Evolutionary conservation across 2,888 invertebrate species (phyloP).

Genomic region (Mythimna vitellina): DNA sequence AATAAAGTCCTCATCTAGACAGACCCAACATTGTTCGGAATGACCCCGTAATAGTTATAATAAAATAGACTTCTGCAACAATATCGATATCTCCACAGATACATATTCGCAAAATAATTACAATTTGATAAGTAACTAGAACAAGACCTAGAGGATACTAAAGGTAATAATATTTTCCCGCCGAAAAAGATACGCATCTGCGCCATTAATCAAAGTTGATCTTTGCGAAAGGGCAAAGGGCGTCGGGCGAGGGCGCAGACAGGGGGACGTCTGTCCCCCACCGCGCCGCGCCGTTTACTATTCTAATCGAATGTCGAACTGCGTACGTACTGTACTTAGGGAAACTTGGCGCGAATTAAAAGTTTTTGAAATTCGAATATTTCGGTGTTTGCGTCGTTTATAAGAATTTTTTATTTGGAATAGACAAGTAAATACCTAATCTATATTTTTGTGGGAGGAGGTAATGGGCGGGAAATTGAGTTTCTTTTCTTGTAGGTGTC

Average conservation of each 20-base stretch:
- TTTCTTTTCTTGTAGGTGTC: neutral
- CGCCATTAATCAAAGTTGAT: slow-evolving; percentile 56
- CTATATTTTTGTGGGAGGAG: neutral
- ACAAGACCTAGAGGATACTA: neutral
- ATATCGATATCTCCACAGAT: neutral
- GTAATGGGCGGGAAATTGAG: slow-evolving; percentile 6
- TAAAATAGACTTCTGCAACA: neutral
- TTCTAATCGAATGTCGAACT: slow-evolving; percentile 72
- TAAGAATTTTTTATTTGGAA: neutral
- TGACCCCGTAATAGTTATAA: neutral
- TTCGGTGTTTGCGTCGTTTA: slow-evolving; percentile 17
- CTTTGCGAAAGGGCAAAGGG: slow-evolving; percentile 79
- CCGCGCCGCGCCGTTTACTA: slow-evolving; percentile 69
- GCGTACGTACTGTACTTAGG: slow-evolving; percentile 43
- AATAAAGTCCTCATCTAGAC: too few relatives aligned
- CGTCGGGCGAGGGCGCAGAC: slow-evolving; percentile 70
- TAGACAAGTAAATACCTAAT: neutral
- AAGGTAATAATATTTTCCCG: slow-evolving; percentile 41
- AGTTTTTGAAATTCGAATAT: slow-evolving; percentile 36
- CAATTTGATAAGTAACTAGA: neutral
- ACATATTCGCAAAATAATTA: neutral
- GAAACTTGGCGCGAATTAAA: slow-evolving; percentile 61
- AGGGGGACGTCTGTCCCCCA: slow-evolving; percentile 70
- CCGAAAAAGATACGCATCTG: slow-evolving; percentile 50
- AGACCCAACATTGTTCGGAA: neutral